Base-by-base conservation (phyloP, 2,113 vertebrate genomes). In the Scatophagus argus region DNA sequence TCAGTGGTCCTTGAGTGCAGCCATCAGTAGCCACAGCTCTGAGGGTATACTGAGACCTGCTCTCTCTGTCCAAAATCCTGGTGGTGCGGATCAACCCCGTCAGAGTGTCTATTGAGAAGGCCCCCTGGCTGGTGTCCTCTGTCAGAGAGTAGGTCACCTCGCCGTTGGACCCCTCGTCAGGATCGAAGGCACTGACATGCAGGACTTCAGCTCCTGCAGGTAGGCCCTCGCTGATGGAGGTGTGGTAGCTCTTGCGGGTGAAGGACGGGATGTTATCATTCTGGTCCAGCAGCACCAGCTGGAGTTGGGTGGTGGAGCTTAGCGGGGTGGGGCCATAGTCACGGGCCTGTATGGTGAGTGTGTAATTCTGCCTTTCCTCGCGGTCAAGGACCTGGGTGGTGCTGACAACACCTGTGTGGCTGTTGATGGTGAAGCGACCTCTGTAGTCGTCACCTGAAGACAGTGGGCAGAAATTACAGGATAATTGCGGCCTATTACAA, bases 241-340 rank as follows among this genome's bases (percentile, higher is more conserved):
- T 77, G 8, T 92, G 93, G 86, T 97, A 98, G 29, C 71, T 93
- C 51, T 86, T 94, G 14, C 62, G 84, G 52, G 75, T 72, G 82
- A 99, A 99, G 6, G 90, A 64, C 0, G 97, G 97, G 70, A 61
- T 91, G 86, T 99, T 96, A 74, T 99, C 98, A 9, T 99, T 99
- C 91, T 96, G 95, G 64, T 99, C 98, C 85, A 97, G 81, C 67
- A 99, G 93, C 1, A 70, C 86, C 39, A 99, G 54, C 27, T 74
- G 88, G 52, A 99, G 59, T n/a, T 93, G 90, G 27, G 90, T 84
- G 58, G 87, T 86, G 36, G 96, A 95, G 84, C 90, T 95, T 76
- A 93, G 94, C 0, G 91, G 79, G 0, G 91, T 87, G 14, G 77
- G 88, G 51, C 97, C 97, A 17, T 91, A 63, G 82, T 99, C 98